Percentiles rank a stretch among this genome's conserved stretches.
Conservation (phyloP, 2,797 vertebrate species). For the Malurus leucopterus region DNA sequence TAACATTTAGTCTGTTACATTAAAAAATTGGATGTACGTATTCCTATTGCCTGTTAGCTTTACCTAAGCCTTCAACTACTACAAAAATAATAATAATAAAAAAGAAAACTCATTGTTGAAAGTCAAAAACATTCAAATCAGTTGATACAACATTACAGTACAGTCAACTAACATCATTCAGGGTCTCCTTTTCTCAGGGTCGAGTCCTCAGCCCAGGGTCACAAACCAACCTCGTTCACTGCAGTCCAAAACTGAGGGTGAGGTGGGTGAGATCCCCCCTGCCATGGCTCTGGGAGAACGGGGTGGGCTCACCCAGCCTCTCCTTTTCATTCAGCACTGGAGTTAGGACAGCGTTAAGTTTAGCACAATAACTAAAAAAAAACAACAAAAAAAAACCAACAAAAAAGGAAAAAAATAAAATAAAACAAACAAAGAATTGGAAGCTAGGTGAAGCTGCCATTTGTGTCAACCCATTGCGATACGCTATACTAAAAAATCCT, state of each 20-base stretch:
- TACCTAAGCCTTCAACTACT: slow-evolving; percentile 81
- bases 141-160: slow-evolving; percentile 95
- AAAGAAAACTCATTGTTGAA: slow-evolving; percentile 68
- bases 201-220: slow-evolving; percentile 78
- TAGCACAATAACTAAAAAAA: slow-evolving; percentile 79
- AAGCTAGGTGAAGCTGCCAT: slow-evolving; percentile 83
- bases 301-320: slow-evolving; percentile 50
- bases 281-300: slow-evolving; percentile 72
- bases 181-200: slow-evolving; percentile 76
- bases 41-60: slow-evolving; percentile 93
- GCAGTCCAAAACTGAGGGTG: slow-evolving; percentile 58
- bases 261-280: slow-evolving; percentile 52
- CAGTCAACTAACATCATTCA: slow-evolving; percentile 85
- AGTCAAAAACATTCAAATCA: slow-evolving; percentile 83
- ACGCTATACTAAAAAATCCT: slow-evolving; percentile 85
- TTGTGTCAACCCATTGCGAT: slow-evolving; percentile 80
- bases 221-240: slow-evolving; percentile 73
- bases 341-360: slow-evolving; percentile 78
- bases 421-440: slow-evolving; percentile 33
- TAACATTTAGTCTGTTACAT: slow-evolving; percentile 80
- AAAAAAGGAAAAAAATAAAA: too few species aligned
- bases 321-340: slow-evolving; percentile 72
- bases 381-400: background rate
- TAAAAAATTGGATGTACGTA: slow-evolving; percentile 80
- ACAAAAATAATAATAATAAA: slow-evolving; percentile 74